Conservation (phyloP, 2,113 vertebrate genomes). For the Oostethus manadensis region DNA sequence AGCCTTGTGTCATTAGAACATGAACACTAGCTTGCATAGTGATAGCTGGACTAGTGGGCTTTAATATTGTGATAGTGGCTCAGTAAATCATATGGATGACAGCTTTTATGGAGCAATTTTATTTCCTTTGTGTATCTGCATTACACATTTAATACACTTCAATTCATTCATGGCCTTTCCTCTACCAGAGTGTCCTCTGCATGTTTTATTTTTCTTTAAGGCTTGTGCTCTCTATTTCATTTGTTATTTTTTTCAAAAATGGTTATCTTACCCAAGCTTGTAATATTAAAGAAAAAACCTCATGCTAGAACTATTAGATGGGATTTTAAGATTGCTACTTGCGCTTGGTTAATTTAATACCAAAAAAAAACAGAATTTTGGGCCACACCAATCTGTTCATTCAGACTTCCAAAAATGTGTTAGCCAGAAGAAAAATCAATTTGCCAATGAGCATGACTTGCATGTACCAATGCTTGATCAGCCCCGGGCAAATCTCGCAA, state of each 20-base stretch:
- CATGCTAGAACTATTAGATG: not conserved
- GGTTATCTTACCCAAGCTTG: not conserved
- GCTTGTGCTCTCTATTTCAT: not conserved
- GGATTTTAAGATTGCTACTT: not conserved
- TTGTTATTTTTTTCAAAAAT: not conserved
- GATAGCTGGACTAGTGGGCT: constrained; percentile 9
- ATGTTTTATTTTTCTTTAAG: not conserved
- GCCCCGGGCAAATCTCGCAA: constrained; percentile 3
- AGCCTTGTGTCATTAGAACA: constrained; percentile 35
- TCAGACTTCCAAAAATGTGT: not conserved
- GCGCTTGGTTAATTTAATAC: not conserved
- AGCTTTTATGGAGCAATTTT: constrained; percentile 23
- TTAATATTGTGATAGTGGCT: constrained; percentile 24
- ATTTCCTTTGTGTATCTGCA: constrained; percentile 5
- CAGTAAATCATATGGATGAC: constrained; percentile 23
- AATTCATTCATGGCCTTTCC: not conserved
- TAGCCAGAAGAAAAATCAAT: constrained; percentile 4
- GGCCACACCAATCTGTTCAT: not conserved
- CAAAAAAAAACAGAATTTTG: not conserved
- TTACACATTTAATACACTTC: constrained; percentile 2
- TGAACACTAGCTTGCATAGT: constrained; percentile 24
- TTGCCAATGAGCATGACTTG: not conserved
- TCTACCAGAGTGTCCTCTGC: not conserved
- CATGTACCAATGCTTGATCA: not conserved
- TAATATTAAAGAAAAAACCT: not conserved